phyloP scores from a whole-genome alignment of 2,888 invertebrate genomes.

The Pardosa pseudoannulata region DNA sequence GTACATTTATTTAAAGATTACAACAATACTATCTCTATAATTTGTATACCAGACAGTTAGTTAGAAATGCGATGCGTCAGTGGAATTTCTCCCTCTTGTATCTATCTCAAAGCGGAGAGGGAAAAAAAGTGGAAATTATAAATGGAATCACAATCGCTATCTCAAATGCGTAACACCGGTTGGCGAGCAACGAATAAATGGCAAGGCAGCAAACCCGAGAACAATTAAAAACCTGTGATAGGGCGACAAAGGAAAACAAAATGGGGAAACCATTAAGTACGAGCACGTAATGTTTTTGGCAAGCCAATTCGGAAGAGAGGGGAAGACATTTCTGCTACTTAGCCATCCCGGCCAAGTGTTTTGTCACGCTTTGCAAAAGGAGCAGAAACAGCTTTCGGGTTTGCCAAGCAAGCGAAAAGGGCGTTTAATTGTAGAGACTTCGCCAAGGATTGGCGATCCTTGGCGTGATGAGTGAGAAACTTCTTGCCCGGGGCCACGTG shows the following conservation, averaged over 20 bases:
- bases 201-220: neutral
- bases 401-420: neutral
- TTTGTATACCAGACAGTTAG: too few species aligned
- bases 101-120: too few species aligned
- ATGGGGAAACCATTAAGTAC: slow-evolving; percentile 32
- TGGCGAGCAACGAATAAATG: neutral
- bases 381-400: neutral
- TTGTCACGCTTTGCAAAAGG: slow-evolving; percentile 60
- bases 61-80: too few species aligned
- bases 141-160: too few species aligned
- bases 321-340: slow-evolving; percentile 51
- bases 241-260: neutral
- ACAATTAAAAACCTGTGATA: slow-evolving; percentile 46
- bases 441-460: slow-evolving; percentile 18
- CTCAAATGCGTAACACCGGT: slow-evolving; percentile 44
- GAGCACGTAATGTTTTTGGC: slow-evolving; percentile 26
- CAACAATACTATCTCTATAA: too few species aligned
- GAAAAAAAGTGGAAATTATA: too few species aligned
- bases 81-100: too few species aligned
- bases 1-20: too few species aligned
- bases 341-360: slow-evolving; percentile 39
- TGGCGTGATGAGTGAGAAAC: too few species aligned
- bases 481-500: too few species aligned
- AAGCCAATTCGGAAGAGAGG: neutral
- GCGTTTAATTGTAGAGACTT: neutral